Conservation (phyloP, 1,140 invertebrate species). For the Pantala flavescens region DNA sequence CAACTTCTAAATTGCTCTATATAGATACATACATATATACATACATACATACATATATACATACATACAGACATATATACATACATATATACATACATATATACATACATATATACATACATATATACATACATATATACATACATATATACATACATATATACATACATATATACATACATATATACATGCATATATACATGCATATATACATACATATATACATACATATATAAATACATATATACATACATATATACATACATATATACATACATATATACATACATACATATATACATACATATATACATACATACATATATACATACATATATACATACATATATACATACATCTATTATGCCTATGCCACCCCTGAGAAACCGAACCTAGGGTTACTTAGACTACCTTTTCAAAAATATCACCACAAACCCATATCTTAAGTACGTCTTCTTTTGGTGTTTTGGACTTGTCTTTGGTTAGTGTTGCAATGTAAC, state of each 20-base stretch:
- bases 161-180: not conserved
- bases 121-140: not conserved
- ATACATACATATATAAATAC: not conserved
- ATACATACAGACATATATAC: not conserved
- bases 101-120: not conserved
- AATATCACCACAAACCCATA: too few relatives aligned
- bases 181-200: not conserved
- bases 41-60: not conserved
- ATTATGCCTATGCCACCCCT: not conserved
- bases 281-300: not conserved
- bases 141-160: not conserved
- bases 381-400: too few relatives aligned
- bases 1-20: not conserved
- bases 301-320: not conserved
- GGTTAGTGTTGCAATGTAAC: too few relatives aligned
- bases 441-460: too few relatives aligned
- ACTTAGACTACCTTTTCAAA: too few relatives aligned
- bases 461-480: too few relatives aligned
- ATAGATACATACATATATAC: not conserved
- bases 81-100: not conserved
- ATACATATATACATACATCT: not conserved
- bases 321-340: not conserved
- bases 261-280: not conserved
- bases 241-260: not conserved
- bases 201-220: not conserved